Base-by-base conservation (phyloP, 2,888 invertebrate genomes). In the Aphodius sticticus region DNA sequence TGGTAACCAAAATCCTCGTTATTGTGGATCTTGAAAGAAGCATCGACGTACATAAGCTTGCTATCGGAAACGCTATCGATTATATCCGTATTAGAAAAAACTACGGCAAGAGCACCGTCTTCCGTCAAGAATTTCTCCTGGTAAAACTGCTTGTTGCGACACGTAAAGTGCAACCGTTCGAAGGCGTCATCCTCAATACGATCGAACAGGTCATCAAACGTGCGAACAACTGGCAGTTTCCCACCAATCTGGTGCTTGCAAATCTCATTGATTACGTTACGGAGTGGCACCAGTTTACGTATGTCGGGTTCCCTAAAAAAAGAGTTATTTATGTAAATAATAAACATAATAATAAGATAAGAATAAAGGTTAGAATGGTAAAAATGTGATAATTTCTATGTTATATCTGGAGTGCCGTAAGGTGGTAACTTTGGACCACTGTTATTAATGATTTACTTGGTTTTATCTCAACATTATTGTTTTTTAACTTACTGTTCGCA, bases 91-190 rank as follows among this genome's bases (percentile, higher is more conserved):
- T 88, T 88, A 0, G 85, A 86, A 79, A 89, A 89, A 5, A 88
- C 81, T 1, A 89, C 81, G 0, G 87, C 89, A 82, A 85, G 85
- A 71, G 84, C 84, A n/a, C 90, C 89, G 79, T 90, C 89, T 0
- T 91, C 91, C 7, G 90, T 89, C 3, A 91, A 91, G 84, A 94
- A 93, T 89, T 93, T 91, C 79, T 93, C 92, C 84, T 92, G 93
- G 84, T 92, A 91, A 78, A 88, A 89, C 80, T 89, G 89, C 15
- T 83, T 81, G 16, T 85, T 84, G 26, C 82, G 82, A 70, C 84
- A 83, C 0, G 87, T 88, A 81, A 88, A 89, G 77, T 89, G 89
- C n/a, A 88, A 80, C 77, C 86, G 87, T 72, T 86, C 83, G 38
- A 85, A 87, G 7, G 79, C 78, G 35, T 87, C 87, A 6, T 84